These are phyloP conservation scores for Lepidocyrtoides sp. DNA, from an alignment of 2,888 invertebrate genomes.

Conservation along the genomic window DNA sequence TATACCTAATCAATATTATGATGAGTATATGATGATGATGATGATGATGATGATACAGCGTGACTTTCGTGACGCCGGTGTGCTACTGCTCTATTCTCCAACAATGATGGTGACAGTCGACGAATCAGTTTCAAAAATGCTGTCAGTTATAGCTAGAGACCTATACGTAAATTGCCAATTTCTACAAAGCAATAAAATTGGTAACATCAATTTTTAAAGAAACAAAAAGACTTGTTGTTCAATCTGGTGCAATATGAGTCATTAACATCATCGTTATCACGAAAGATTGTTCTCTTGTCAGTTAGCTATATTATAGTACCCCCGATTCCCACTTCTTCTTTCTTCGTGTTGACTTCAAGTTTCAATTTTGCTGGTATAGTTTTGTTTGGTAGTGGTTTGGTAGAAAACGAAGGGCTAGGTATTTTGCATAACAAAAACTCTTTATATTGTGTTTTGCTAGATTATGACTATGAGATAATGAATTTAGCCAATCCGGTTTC, in stretches of 20 bases:
- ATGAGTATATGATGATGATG: background rate
- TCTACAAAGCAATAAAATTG: conserved; percentile 4
- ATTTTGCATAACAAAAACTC: conserved; percentile 19
- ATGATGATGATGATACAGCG: background rate
- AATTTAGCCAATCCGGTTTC: conserved; percentile 46
- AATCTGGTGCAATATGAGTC: conserved; percentile 63
- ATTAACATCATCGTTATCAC: background rate
- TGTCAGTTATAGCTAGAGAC: too few species aligned
- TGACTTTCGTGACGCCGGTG: conserved; percentile 48
- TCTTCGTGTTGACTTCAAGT: background rate
- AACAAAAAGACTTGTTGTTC: conserved; percentile 1
- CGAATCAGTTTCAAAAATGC: background rate
- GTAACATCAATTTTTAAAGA: conserved; percentile 21
- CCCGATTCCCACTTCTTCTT: background rate
- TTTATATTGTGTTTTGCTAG: background rate
- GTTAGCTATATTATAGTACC: background rate
- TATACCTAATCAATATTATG: background rate
- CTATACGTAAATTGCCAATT: too few species aligned
- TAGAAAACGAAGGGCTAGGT: background rate
- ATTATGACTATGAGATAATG: conserved; percentile 33
- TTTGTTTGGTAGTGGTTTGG: too few species aligned
- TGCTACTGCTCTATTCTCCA: conserved; percentile 50
- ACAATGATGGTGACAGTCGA: background rate
- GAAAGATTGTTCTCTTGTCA: too few species aligned
- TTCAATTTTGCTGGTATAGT: background rate